These are phyloP conservation scores for Maconellicoccus hirsutus DNA, from an alignment of 1,140 invertebrate genomes.

Conservation along the genomic window DNA sequence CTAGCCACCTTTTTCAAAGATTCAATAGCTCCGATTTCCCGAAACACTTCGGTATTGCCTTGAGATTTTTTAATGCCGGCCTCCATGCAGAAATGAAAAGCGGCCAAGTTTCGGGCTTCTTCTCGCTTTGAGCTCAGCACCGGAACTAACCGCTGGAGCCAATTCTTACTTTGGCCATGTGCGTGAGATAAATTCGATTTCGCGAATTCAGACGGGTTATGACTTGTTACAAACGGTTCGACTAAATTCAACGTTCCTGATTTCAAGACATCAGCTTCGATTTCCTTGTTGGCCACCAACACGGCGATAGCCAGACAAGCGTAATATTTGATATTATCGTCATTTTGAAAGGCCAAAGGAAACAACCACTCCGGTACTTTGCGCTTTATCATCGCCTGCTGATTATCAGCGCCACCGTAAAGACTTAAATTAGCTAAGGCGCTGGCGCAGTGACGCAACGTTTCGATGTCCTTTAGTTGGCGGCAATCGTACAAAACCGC, in stretches of 20 bases:
- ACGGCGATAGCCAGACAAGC: conserved; percentile 95
- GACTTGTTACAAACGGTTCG: conserved; percentile 87
- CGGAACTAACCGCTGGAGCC: conserved; percentile 85
- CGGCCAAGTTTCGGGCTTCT: conserved; percentile 90
- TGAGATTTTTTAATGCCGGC: conserved; percentile 95
- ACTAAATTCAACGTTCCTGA: conserved; percentile 91
- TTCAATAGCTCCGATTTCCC: conserved; percentile 89
- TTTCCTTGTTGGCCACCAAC: conserved; percentile 94
- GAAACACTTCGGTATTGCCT: conserved; percentile 86
- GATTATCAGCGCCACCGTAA: conserved; percentile 89
- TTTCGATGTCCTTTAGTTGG: conserved; percentile 80
- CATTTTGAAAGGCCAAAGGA: conserved; percentile 88
- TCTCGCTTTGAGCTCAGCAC: conserved; percentile 91
- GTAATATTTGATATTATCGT: conserved; percentile 96
- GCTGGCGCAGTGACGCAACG: conserved; percentile 85
- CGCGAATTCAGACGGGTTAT: conserved; percentile 91
- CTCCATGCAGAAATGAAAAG: conserved; percentile 99
- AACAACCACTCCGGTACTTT: conserved; percentile 98
- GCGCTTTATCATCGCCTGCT: conserved; percentile 92
- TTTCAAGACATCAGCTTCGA: conserved; percentile 89
- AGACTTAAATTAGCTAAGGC: conserved; percentile 92
- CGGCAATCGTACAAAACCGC: conserved; percentile 90
- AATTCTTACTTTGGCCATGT: conserved; percentile 92
- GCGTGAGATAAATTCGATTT: conserved; percentile 81
- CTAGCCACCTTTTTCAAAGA: conserved; percentile 92